Conservation (phyloP, 2,797 vertebrate species). For the Aplochiton taeniatus region DNA sequence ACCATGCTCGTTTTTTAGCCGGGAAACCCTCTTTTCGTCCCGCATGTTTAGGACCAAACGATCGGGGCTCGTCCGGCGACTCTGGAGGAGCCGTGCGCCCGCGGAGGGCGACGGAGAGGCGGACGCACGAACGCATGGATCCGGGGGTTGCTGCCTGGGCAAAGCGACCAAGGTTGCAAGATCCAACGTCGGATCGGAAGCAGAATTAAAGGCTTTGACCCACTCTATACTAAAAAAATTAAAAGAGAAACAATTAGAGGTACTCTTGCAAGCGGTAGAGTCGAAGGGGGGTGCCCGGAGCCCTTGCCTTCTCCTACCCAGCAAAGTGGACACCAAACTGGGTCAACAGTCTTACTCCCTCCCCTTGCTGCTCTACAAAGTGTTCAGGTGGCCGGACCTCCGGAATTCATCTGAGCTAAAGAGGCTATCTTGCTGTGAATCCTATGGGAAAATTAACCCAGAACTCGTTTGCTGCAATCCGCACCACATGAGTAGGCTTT, state of each 20-base stretch:
- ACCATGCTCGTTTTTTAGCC: slow-evolving; percentile 97
- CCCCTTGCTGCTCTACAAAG: slow-evolving; percentile 92
- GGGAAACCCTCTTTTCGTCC: slow-evolving; percentile 91
- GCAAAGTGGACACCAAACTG: slow-evolving; percentile 87
- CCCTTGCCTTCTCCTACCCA: slow-evolving; percentile 87
- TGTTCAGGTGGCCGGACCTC: slow-evolving; percentile 98
- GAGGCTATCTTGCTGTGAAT: slow-evolving; percentile 94
- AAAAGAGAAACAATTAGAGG: slow-evolving; percentile 94
- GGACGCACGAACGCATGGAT: slow-evolving; percentile 82
- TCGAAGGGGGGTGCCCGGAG: slow-evolving; percentile 88
- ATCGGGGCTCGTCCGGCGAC: slow-evolving; percentile 97
- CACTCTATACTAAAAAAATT: slow-evolving; percentile 91
- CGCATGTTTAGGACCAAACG: slow-evolving; percentile 99
- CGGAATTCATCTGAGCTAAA: slow-evolving; percentile 92
- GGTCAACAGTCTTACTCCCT: slow-evolving; percentile 88
- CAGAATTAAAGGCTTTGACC: slow-evolving; percentile 91
- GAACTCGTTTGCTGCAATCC: slow-evolving; percentile 97
- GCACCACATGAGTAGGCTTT: slow-evolving; percentile 96
- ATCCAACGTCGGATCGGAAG: slow-evolving; percentile 84
- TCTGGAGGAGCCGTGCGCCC: slow-evolving; percentile 96
- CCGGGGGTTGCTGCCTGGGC: slow-evolving; percentile 90
- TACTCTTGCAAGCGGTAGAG: slow-evolving; percentile 92
- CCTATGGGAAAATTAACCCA: slow-evolving; percentile 89
- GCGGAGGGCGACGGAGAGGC: slow-evolving; percentile 89
- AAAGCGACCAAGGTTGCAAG: slow-evolving; percentile 83